Conservation (phyloP, 2,797 vertebrate genomes). For the Acanthurus tractus region DNA sequence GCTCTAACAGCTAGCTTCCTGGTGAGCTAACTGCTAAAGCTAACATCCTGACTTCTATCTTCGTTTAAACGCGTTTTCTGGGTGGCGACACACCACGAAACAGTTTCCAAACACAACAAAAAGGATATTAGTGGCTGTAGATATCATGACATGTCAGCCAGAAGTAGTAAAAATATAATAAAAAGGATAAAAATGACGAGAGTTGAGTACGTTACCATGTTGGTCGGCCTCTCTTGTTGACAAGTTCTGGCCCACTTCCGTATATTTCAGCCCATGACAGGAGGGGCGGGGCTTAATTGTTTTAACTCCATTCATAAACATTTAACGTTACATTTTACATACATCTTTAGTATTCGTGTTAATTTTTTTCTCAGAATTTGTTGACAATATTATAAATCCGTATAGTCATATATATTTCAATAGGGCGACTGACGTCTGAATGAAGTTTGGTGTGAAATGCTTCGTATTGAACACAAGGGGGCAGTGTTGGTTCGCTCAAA, state of each 20-base stretch:
- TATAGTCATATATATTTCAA: not conserved
- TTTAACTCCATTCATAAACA: conserved; percentile 40
- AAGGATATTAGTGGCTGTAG: fast-evolving
- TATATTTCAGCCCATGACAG: conserved; percentile 52
- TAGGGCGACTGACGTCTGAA: fast-evolving
- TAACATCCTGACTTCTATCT: conserved; percentile 53
- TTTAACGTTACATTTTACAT: not conserved
- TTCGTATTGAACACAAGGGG: conserved; percentile 65
- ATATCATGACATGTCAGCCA: not conserved
- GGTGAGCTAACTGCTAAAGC: conserved; percentile 69
- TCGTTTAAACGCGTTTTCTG: conserved; percentile 28
- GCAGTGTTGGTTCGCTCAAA: conserved; percentile 51
- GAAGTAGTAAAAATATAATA: fast-evolving
- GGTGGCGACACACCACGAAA: conserved; percentile 37
- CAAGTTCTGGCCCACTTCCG: conserved; percentile 83
- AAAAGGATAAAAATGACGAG: not conserved
- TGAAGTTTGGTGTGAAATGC: not conserved
- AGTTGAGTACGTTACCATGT: conserved; percentile 68
- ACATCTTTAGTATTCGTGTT: not conserved
- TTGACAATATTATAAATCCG: not conserved
- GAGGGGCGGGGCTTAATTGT: conserved; percentile 41
- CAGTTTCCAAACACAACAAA: fast-evolving
- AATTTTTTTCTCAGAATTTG: not conserved
- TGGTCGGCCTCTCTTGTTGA: conserved; percentile 82
- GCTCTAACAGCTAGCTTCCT: conserved; percentile 56